Base-by-base conservation (phyloP, 2,797 vertebrate species). In the Lepilemur septentrionalis region DNA sequence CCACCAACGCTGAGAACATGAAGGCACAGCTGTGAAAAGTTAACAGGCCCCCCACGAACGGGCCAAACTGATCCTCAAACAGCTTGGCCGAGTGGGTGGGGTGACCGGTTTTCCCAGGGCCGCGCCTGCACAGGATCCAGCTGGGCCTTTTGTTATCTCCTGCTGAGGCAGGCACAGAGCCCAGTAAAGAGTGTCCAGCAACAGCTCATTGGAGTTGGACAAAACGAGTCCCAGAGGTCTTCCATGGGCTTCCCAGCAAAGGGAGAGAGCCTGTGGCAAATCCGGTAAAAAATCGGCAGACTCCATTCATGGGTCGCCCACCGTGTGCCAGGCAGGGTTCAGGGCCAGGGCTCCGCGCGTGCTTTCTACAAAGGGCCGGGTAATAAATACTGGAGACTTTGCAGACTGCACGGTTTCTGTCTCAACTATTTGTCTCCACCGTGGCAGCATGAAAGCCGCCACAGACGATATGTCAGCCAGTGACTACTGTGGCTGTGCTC, bases 281-380 rank as follows among this genome's bases (percentile, higher is more conserved):
- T 80, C 73, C 30, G 30, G 79, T 23, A 72, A 41, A 8, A 76
- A 25, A 35, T 43, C 78, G 30, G 7, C 4, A 65, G 23, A 20
- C 0, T 20, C 4, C 23, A 12, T 28, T 41, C 30, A 3, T 3
- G 1, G 23, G 18, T 6, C 55, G 10, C 5, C 10, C 0, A 0
- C 22, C 43, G 2, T 1, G 2, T 11, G 28, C 78, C 63, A 46
- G 48, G 14, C 23, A 15, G 1, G 3, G 48, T 38, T 59, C 50
- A 41, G 13, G n/a, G 72, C 50, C 38, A 12, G 4, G 0, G 1
- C 70, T 17, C 22, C 1, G 6, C 6, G 23, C 0, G 2, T 0
- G 2, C 25, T 50, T 41, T 52, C 61, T 14, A 0, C 0, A 15
- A 32, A 76, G 55, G 38, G 46, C 23, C 25, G 17, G 30, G 15